Conservation (phyloP, 1,140 invertebrate species). For the Reticulitermes speratus region DNA sequence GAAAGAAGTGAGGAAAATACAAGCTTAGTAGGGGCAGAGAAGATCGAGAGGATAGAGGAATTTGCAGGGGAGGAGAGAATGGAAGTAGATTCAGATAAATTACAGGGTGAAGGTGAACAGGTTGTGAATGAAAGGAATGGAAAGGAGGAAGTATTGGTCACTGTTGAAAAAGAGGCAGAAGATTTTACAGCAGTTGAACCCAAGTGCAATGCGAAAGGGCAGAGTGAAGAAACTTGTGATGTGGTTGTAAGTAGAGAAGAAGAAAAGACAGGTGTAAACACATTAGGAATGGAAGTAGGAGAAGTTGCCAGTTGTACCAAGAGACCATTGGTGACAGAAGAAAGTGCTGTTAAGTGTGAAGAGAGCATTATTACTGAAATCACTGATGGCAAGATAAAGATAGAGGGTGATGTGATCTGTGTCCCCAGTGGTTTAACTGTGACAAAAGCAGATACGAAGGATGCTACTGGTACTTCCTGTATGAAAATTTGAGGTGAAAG, state of each 20-base stretch:
- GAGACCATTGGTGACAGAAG: neutral
- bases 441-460: neutral
- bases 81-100: slow-evolving; percentile 40
- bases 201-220: neutral
- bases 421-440: slow-evolving; percentile 1
- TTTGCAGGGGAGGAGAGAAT: slow-evolving; percentile 42
- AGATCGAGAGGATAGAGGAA: slow-evolving; percentile 35
- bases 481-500: neutral
- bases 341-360: slow-evolving; percentile 37
- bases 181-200: neutral
- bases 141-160: neutral
- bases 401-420: slow-evolving; percentile 1
- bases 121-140: neutral
- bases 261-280: slow-evolving; percentile 34
- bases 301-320: neutral
- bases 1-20: neutral
- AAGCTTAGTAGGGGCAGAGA: neutral
- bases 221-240: slow-evolving; percentile 48
- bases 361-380: slow-evolving; percentile 40
- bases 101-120: slow-evolving; percentile 39
- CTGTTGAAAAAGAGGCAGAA: neutral
- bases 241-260: slow-evolving; percentile 49
- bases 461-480: neutral
- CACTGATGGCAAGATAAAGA: slow-evolving; percentile 27
- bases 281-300: neutral